Base-by-base conservation (phyloP, 2,888 invertebrate genomes). In the Agelastica alni region DNA sequence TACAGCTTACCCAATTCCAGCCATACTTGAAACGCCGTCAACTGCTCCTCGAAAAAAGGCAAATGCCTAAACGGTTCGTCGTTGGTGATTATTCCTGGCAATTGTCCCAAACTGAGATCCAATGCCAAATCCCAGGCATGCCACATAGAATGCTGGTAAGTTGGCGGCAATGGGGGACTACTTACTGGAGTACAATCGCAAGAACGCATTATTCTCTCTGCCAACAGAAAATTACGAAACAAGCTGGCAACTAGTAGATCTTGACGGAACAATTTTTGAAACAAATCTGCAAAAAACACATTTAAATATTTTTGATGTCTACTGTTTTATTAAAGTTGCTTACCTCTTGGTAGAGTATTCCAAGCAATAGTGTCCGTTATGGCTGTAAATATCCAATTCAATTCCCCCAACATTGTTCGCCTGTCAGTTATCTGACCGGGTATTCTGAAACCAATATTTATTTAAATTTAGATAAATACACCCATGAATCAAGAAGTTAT, bases 351-450 rank as follows among this genome's bases (percentile, higher is more conserved):
- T 68, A 99, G 81, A 32, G 91, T 92, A 75, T 96, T 96, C 98
- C 98, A 99, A 1, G 99, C 99, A 72, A 99, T 98, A 6, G 99
- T 99, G 77, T 99, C 99, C 0, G 99, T 99, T 66, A 99, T 96
- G 36, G 99, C 98, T 2, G 99, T 99, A 80, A 99, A 99, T 74
- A 99, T 97, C 99, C 99, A 99, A 81, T 99, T 99, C 56, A 99
- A 81, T 80, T 99, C 98, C 41, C 99, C 99, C 63, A 98, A 83
- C 93, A 98, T 95, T 18, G 99, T 97, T 67, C 96, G 84, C 13
- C 97, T 83, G 79, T 98, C 97, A 63, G 90, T 91, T 64, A 96
- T 84, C 73, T 91, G 91, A 1, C 99, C 99, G 4, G 98, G 98
- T 68, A 99, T 94, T 78, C 93, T 93, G 61, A 34, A 67, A 68